phyloP scores from a whole-genome alignment of 2,888 invertebrate genomes.

The Ornithoptera priamus region DNA sequence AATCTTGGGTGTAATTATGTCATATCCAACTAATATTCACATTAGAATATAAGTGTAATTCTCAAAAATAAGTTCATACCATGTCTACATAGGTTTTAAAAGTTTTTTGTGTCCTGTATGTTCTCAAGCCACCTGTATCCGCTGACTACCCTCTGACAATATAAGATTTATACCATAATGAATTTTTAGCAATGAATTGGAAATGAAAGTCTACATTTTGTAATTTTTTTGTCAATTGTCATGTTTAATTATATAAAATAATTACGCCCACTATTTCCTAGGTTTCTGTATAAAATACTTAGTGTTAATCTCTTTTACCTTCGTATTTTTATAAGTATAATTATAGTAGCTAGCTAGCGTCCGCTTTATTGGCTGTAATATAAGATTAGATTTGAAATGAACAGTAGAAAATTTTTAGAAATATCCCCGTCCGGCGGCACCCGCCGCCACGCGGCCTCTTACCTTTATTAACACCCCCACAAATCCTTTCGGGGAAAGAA shows the following conservation, averaged over 20 bases:
- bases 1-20: background rate
- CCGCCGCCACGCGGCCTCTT: too few relatives aligned
- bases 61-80: constrained; percentile 1
- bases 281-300: too few relatives aligned
- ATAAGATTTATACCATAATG: constrained; percentile 61
- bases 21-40: background rate
- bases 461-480: too few relatives aligned
- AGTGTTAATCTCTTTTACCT: too few relatives aligned
- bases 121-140: constrained; percentile 64
- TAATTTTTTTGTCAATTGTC: background rate
- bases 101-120: constrained; percentile 34
- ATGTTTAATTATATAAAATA: background rate
- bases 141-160: constrained; percentile 53
- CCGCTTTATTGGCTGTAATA: too few relatives aligned
- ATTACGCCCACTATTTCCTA: too few relatives aligned
- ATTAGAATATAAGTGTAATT: background rate
- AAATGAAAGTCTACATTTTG: background rate
- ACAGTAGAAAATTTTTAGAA: too few relatives aligned
- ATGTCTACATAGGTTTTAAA: constrained; percentile 11
- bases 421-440: too few relatives aligned
- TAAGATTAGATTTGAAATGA: too few relatives aligned
- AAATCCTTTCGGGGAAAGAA: too few relatives aligned
- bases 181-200: constrained; percentile 32
- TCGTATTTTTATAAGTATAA: too few relatives aligned
- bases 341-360: too few relatives aligned